Evolutionary conservation across 2,888 invertebrate species (phyloP).

Genomic region (Halocaridina rubra): DNA sequence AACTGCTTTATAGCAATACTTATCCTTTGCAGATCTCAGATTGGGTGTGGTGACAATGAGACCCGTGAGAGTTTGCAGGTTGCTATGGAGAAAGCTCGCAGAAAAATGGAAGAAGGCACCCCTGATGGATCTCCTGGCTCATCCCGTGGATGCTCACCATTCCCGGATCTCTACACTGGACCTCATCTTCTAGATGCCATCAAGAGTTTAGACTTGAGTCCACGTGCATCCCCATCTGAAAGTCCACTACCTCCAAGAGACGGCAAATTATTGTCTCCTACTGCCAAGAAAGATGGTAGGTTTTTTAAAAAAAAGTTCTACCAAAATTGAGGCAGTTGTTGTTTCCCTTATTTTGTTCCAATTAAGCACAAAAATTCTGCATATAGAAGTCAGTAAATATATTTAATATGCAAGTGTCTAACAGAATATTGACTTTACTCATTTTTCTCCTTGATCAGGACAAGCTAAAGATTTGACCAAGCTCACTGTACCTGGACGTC

Average conservation of each 20-base stretch:
- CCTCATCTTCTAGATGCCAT: slow-evolving; percentile 62
- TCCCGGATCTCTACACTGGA: slow-evolving; percentile 62
- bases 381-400: neutral
- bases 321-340: neutral
- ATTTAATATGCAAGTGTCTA: no score
- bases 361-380: neutral
- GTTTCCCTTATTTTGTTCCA: neutral
- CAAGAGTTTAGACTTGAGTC: slow-evolving; percentile 59
- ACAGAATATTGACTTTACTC: no score
- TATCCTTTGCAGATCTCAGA: slow-evolving; percentile 83
- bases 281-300: slow-evolving; percentile 40
- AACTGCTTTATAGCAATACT: no score
- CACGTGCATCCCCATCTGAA: slow-evolving; percentile 38
- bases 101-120: slow-evolving; percentile 59
- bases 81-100: slow-evolving; percentile 81
- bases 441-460: slow-evolving; percentile 4
- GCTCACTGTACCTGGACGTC: slow-evolving; percentile 58
- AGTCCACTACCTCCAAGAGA: slow-evolving; percentile 25
- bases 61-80: slow-evolving; percentile 81
- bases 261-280: neutral
- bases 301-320: neutral
- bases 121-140: slow-evolving; percentile 61
- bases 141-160: slow-evolving; percentile 61
- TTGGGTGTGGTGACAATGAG: slow-evolving; percentile 79
- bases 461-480: slow-evolving; percentile 51